Conservation (phyloP, 2,113 vertebrate species). For the Phalacrocorax carbo region DNA sequence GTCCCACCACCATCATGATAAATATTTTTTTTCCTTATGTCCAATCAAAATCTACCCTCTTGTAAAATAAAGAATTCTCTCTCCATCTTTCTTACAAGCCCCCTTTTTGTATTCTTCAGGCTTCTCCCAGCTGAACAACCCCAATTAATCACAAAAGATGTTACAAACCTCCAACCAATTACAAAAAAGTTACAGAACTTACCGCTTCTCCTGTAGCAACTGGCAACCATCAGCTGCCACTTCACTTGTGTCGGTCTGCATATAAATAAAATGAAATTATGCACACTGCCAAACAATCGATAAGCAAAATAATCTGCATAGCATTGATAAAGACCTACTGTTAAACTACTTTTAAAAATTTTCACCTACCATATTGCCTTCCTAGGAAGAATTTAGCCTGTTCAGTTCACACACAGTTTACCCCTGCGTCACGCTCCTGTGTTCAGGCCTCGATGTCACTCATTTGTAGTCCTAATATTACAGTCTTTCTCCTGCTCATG, state of each 20-base stretch:
- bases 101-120: background rate
- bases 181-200: background rate
- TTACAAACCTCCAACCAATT: background rate
- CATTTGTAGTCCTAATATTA: background rate
- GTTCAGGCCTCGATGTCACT: background rate
- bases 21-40: background rate
- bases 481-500: fast-evolving
- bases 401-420: background rate
- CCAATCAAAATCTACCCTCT: background rate
- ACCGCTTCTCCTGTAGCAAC: constrained; percentile 94
- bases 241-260: constrained; percentile 88
- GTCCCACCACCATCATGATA: background rate
- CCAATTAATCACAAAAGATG: background rate
- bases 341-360: background rate
- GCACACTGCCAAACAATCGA: background rate
- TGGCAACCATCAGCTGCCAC: constrained; percentile 94
- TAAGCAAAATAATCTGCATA: background rate
- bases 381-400: background rate
- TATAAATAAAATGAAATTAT: background rate
- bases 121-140: background rate
- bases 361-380: background rate
- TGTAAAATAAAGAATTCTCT: background rate
- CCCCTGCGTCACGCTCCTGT: background rate
- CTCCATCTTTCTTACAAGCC: background rate
- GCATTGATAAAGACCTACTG: background rate